Conservation (phyloP, 2,888 invertebrate species). For the Polyommatus icarus region DNA sequence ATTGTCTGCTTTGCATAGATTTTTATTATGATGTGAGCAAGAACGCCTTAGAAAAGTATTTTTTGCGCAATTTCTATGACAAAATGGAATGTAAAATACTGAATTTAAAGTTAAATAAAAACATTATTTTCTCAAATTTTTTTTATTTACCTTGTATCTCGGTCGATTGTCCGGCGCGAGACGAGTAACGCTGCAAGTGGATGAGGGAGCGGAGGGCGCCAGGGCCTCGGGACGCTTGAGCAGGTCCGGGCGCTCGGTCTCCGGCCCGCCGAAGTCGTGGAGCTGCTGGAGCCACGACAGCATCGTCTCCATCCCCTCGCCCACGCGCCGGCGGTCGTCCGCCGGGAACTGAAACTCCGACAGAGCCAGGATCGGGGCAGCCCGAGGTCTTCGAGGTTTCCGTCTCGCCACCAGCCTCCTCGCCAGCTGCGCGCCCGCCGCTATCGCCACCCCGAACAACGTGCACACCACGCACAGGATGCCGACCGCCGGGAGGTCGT, state of each 20-base stretch:
- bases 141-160: constrained; percentile 85
- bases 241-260: constrained; percentile 91
- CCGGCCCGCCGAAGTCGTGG: constrained; percentile 90
- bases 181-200: constrained; percentile 73
- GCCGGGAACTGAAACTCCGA: constrained; percentile 56
- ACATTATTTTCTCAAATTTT: too few relatives aligned
- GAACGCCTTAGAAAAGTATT: too few relatives aligned
- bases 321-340: constrained; percentile 60
- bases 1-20: too few relatives aligned
- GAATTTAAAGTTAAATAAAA: background rate
- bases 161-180: constrained; percentile 84
- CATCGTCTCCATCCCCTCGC: constrained; percentile 92
- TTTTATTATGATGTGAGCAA: too few relatives aligned
- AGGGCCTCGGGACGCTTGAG: constrained; percentile 84
- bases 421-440: constrained; percentile 38
- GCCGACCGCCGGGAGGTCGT: constrained; percentile 37
- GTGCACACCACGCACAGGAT: constrained; percentile 39
- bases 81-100: background rate
- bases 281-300: constrained; percentile 91
- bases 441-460: constrained; percentile 40
- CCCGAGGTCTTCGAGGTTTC: constrained; percentile 46
- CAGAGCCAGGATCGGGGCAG: constrained; percentile 47
- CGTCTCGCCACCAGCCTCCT: constrained; percentile 36
- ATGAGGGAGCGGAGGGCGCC: constrained; percentile 72
- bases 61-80: too few relatives aligned